Conservation (phyloP, 2,113 vertebrate genomes). For the Ctenomys sociabilis region DNA sequence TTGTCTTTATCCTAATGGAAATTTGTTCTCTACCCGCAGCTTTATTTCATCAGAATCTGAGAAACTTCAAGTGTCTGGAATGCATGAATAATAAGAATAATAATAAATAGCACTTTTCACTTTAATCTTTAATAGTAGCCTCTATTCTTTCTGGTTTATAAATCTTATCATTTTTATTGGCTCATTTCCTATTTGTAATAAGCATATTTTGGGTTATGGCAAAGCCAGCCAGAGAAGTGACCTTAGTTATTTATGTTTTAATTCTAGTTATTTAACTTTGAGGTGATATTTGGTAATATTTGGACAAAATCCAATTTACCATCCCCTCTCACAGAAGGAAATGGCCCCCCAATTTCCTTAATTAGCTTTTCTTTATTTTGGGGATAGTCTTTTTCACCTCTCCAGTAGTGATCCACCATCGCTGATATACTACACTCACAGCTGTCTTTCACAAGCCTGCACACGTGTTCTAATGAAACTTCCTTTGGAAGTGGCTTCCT, state of each 20-base stretch:
- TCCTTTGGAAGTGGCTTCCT: constrained; percentile 30
- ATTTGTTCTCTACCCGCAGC: constrained; percentile 53
- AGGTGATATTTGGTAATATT: constrained; percentile 27
- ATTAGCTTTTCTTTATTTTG: constrained; percentile 4
- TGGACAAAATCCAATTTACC: not conserved
- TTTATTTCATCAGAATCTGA: constrained; percentile 46
- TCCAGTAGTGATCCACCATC: constrained; percentile 10
- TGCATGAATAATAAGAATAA: not conserved
- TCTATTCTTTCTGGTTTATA: constrained; percentile 43
- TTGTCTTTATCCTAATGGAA: constrained; percentile 62
- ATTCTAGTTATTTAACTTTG: constrained; percentile 56
- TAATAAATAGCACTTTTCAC: not conserved
- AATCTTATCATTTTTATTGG: constrained; percentile 42
- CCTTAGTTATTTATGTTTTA: constrained; percentile 50
- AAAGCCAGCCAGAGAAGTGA: constrained; percentile 34
- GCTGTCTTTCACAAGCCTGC: not conserved
- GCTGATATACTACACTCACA: not conserved
- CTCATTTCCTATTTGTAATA: constrained; percentile 60
- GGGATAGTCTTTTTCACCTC: not conserved
- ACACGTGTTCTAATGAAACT: not conserved
- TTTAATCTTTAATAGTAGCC: not conserved
- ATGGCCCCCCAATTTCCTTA: not conserved
- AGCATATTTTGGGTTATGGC: constrained; percentile 48
- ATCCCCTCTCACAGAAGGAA: not conserved
- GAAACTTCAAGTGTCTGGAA: constrained; percentile 65